Base-by-base conservation (phyloP, 2,113 vertebrate species). In the Salvelinus fontinalis region DNA sequence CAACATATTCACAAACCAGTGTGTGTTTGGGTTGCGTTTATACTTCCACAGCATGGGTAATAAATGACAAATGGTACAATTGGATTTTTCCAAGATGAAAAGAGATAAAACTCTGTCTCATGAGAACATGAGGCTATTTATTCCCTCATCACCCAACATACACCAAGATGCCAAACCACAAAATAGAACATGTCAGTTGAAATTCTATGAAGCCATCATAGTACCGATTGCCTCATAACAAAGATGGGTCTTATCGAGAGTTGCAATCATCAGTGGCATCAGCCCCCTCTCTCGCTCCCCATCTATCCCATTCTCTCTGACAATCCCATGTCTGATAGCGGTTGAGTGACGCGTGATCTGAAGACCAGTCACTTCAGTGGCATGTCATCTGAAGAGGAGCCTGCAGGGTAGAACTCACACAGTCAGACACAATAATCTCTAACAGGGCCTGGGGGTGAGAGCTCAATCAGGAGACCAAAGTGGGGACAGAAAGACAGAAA, bases 161-260 rank as follows among this genome's bases (percentile, higher is more conserved):
- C 70, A n/a, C 34, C 20, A 29, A 70, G 6, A 70, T 27, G 29
- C 84, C 79, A 81, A n/a, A 68, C 64, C 8, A 5, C 18, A 65
- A 31, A n/a, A 22, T 64, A 22, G 11, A 73, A 73, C 54, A 79
- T 75, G 57, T 70, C 11, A 67, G 44, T 68, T 76, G 22, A 77
- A 81, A 78, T 83, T 78, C 79, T 79, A 75, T 75, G 75, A 67
- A 74, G 57, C 79, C 74, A 22, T 71, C 29, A 7, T 73, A 75
- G 54, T 20, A 57, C 54, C 80, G 83, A 86, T 85, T 80, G 86
- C 84, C 83, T 67, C 26, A 66, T 66, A 71, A 84, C 86, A 85
- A 82, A 79, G 62, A 57, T 73, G 60, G 70, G 68, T 74, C 81
- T 79, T 82, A 85, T 87, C 82, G 54, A 34, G 68, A 75, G 71